These are phyloP conservation scores for Antitype chi DNA, from an alignment of 2,888 invertebrate genomes.

Conservation along the genomic window DNA sequence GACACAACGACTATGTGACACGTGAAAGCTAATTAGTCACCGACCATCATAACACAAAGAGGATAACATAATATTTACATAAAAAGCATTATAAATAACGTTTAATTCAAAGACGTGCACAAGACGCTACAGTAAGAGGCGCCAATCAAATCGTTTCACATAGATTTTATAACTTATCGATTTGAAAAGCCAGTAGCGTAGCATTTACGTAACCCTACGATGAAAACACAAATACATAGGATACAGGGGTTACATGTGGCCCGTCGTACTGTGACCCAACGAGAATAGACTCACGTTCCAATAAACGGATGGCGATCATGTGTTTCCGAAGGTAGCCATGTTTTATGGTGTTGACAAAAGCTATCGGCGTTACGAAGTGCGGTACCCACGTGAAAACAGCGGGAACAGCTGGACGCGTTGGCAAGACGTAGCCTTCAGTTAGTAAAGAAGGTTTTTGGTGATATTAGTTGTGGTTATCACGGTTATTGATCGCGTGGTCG, in stretches of 20 bases:
- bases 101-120: constrained; percentile 43
- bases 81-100: constrained; percentile 12
- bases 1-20: constrained; percentile 12
- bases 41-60: constrained; percentile 12
- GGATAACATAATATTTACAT: constrained; percentile 5
- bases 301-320: constrained; percentile 79
- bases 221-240: constrained; percentile 65
- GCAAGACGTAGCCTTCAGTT: constrained; percentile 35
- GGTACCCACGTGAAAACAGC: constrained; percentile 59
- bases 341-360: constrained; percentile 75
- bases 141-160: constrained; percentile 66
- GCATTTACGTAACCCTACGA: constrained; percentile 83
- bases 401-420: constrained; percentile 7
- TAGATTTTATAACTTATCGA: constrained; percentile 82
- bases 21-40: constrained; percentile 31
- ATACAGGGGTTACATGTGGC: constrained; percentile 51
- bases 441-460: constrained; percentile 56
- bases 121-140: constrained; percentile 44
- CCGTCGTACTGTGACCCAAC: constrained; percentile 44
- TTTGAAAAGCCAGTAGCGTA: constrained; percentile 72
- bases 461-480: constrained; percentile 71
- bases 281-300: constrained; percentile 77
- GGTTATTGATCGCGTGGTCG: constrained; percentile 83
- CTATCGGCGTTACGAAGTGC: constrained; percentile 74
- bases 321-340: constrained; percentile 82